Evolutionary conservation across 2,113 vertebrate genomes (phyloP).

Genomic region (Heliornis fulica): DNA sequence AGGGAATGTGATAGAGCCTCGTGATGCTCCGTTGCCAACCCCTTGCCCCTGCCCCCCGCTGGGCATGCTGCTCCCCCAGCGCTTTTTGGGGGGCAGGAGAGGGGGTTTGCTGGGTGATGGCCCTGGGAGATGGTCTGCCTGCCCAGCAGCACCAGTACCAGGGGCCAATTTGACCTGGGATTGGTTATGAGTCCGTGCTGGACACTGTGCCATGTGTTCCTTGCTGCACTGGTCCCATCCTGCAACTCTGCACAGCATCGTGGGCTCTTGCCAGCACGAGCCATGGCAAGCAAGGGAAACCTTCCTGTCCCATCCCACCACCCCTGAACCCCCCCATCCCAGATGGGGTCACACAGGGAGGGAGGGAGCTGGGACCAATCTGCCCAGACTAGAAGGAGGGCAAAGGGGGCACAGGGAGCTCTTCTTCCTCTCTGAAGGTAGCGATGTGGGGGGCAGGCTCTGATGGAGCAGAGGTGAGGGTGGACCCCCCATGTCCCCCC

Average conservation of each 20-base stretch:
- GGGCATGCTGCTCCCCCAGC: accelerated
- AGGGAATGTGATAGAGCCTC: accelerated
- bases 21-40: background rate
- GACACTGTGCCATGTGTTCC: accelerated
- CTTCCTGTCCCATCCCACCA: background rate
- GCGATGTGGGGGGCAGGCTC: background rate
- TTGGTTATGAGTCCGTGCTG: background rate
- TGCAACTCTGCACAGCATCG: background rate
- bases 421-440: background rate
- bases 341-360: accelerated
- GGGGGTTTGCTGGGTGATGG: background rate
- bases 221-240: accelerated
- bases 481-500: background rate
- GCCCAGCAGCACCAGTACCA: background rate
- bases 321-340: accelerated
- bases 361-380: background rate
- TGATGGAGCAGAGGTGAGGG: background rate
- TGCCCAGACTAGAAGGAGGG: background rate
- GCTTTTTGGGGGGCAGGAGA: background rate
- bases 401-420: background rate
- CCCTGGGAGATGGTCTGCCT: background rate
- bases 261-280: too few species aligned
- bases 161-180: background rate
- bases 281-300: background rate
- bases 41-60: background rate